Evolutionary conservation across 2,888 invertebrate species (phyloP).

Genomic region (Tipula helvola): DNA sequence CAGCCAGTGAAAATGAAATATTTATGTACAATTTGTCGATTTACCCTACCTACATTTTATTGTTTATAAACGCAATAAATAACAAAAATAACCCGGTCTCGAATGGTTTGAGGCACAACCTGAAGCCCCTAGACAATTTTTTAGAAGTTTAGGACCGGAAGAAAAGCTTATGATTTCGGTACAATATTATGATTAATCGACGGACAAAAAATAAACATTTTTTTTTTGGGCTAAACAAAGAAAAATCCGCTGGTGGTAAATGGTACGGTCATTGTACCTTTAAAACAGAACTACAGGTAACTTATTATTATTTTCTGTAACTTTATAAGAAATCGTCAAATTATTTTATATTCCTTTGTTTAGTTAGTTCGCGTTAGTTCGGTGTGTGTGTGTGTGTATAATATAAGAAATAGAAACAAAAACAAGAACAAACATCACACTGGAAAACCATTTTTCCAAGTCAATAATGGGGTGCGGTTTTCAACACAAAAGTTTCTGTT

Average conservation of each 20-base stretch:
- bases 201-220: not conserved
- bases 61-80: not conserved
- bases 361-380: not conserved
- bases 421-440: not conserved
- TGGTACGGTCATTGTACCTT: not conserved
- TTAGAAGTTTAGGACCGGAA: not conserved
- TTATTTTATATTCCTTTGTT: not conserved
- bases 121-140: not conserved
- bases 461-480: not conserved
- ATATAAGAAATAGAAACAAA: too few relatives aligned
- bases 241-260: not conserved
- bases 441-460: not conserved
- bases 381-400: not conserved
- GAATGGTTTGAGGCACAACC: not conserved
- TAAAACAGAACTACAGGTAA: not conserved
- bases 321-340: not conserved
- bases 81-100: not conserved
- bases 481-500: not conserved
- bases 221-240: not conserved
- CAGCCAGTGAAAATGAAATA: too few relatives aligned
- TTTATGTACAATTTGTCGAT: too few relatives aligned
- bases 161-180: not conserved
- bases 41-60: not conserved
- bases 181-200: not conserved
- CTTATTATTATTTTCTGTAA: not conserved